Percentiles rank a stretch among this genome's conserved stretches.
These are phyloP conservation scores for Daktulosphaira vitifoliae DNA, from an alignment of 1,140 invertebrate genomes.

Conservation along the genomic window DNA sequence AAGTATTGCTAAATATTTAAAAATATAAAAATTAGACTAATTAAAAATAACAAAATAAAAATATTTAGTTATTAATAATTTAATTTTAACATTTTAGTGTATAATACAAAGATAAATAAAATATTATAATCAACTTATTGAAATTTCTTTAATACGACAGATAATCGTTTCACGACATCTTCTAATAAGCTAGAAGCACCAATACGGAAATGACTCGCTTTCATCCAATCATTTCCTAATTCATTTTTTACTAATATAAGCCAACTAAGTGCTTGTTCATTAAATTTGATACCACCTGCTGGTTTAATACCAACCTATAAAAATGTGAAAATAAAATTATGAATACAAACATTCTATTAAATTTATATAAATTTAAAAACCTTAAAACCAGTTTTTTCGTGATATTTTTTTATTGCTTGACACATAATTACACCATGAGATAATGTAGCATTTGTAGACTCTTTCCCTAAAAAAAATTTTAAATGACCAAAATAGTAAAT, in stretches of 20 bases:
- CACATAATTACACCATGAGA: constrained; percentile 90
- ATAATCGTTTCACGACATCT: constrained; percentile 52
- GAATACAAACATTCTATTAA: constrained; percentile 30
- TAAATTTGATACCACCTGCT: constrained; percentile 88
- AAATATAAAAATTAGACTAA: no score
- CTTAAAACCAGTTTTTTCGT: constrained; percentile 61
- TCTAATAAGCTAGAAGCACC: constrained; percentile 84
- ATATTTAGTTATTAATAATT: no score
- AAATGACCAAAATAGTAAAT: no score
- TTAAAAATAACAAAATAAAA: no score
- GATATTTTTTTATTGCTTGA: constrained; percentile 77
- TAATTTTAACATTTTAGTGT: no score
- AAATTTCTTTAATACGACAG: neutral
- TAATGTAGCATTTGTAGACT: constrained; percentile 87
- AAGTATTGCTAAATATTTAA: no score
- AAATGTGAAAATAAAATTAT: constrained; percentile 20
- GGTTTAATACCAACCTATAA: constrained; percentile 89
- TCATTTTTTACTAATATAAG: constrained; percentile 73
- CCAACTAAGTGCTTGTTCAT: constrained; percentile 79
- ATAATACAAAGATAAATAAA: no score
- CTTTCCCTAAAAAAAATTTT: constrained; percentile 91
- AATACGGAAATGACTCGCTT: constrained; percentile 77
- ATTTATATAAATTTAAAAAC: constrained; percentile 44
- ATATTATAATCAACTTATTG: no score
- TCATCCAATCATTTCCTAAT: constrained; percentile 80